These are phyloP conservation scores for Zaprionus inermis DNA, from an alignment of 1,140 invertebrate species.

Conservation along the genomic window DNA sequence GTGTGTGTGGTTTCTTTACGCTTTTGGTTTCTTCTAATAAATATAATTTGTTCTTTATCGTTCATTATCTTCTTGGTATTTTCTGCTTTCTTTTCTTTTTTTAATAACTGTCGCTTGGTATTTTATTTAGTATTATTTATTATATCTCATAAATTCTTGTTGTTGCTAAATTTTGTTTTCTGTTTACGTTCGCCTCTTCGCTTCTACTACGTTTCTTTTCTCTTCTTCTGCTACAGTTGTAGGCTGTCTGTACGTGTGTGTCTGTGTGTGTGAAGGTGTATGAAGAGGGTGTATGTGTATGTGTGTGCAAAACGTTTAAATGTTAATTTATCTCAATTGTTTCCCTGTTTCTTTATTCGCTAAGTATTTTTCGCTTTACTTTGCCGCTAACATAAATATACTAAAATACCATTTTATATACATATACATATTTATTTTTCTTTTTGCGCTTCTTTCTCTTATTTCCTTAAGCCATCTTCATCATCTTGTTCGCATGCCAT, in stretches of 20 bases:
- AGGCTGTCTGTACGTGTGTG: slow-evolving; percentile 20
- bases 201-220: background rate
- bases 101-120: slow-evolving; percentile 60
- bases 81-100: no score
- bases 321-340: slow-evolving; percentile 81
- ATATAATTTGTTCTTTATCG: slow-evolving; percentile 67
- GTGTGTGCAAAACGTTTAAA: slow-evolving; percentile 69
- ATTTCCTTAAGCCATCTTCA: slow-evolving; percentile 52
- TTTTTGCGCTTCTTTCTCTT: slow-evolving; percentile 28
- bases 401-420: slow-evolving; percentile 75
- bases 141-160: slow-evolving; percentile 83
- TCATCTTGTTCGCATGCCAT: slow-evolving; percentile 58
- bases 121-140: slow-evolving; percentile 64
- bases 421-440: slow-evolving; percentile 56
- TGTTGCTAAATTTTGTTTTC: slow-evolving; percentile 83
- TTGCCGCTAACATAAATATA: slow-evolving; percentile 74
- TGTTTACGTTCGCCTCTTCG: slow-evolving; percentile 37
- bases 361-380: slow-evolving; percentile 65
- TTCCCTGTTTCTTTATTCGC: slow-evolving; percentile 82
- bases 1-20: slow-evolving; percentile 37
- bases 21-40: slow-evolving; percentile 65
- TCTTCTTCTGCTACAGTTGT: slow-evolving; percentile 38
- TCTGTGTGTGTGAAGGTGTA: slow-evolving; percentile 12
- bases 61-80: slow-evolving; percentile 11
- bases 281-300: slow-evolving; percentile 15